Conservation (phyloP, 2,113 vertebrate species). For the Phyllopteryx taeniolatus region DNA sequence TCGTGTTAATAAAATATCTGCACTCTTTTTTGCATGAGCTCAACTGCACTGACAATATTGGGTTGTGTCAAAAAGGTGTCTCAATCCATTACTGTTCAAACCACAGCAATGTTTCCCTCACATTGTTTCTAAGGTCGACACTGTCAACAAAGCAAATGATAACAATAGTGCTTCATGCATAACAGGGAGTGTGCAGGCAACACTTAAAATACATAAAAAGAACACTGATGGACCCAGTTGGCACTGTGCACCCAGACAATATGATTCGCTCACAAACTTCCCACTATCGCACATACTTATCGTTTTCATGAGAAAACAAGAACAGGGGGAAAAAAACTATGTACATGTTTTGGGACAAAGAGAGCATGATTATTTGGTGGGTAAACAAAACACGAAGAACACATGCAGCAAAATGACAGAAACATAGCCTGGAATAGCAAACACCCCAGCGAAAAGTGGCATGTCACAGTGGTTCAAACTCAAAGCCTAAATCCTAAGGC, state of each 20-base stretch:
- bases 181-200: too few species aligned
- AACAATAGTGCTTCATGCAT: too few species aligned
- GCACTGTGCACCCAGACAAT: neutral
- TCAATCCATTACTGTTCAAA: slow-evolving; percentile 10
- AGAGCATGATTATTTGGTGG: neutral
- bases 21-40: neutral
- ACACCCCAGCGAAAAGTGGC: slow-evolving; percentile 26
- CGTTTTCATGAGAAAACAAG: slow-evolving; percentile 6
- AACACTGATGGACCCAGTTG: neutral
- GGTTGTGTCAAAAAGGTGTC: neutral
- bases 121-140: neutral
- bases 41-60: slow-evolving; percentile 1
- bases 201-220: too few species aligned
- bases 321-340: neutral
- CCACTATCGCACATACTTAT: neutral
- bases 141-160: too few species aligned
- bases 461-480: slow-evolving; percentile 41
- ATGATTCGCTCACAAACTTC: slow-evolving; percentile 5
- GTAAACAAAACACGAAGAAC: slow-evolving; percentile 12
- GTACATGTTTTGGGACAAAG: slow-evolving; percentile 1
- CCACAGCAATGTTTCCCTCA: neutral
- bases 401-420: slow-evolving; percentile 6
- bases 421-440: slow-evolving; percentile 21
- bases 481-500: slow-evolving; percentile 20
- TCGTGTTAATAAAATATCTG: neutral